Conservation (phyloP, 2,113 vertebrate genomes). For the Oncorhynchus clarkii region DNA sequence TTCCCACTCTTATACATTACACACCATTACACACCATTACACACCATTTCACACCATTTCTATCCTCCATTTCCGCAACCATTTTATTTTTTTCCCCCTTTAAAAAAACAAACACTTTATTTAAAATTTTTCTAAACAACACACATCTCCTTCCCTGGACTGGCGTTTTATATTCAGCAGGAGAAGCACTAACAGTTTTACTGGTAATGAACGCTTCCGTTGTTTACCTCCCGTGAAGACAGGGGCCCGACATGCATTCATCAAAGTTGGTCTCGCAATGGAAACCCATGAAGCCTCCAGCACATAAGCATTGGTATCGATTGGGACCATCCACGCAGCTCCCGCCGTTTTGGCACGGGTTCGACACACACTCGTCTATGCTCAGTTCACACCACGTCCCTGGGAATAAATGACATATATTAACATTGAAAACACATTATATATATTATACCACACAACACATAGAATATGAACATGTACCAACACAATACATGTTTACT, state of each 20-base stretch:
- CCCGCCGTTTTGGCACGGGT: conserved; percentile 75
- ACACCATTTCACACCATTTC: no score
- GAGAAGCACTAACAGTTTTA: conserved; percentile 23
- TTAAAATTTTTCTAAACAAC: background rate
- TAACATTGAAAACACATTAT: background rate
- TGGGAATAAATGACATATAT: conserved; percentile 46
- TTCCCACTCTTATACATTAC: no score
- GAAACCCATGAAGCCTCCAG: conserved; percentile 69
- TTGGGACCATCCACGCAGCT: conserved; percentile 67
- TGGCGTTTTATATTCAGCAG: conserved; percentile 37
- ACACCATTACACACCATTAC: no score
- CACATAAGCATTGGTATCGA: conserved; percentile 75
- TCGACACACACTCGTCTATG: conserved; percentile 74
- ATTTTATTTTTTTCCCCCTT: background rate
- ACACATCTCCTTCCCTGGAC: conserved; percentile 57
- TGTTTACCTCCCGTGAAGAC: conserved; percentile 80
- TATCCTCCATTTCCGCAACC: no score
- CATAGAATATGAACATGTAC: no score
- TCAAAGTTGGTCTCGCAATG: conserved; percentile 76
- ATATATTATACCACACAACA: background rate
- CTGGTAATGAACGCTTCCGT: conserved; percentile 18
- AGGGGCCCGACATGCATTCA: conserved; percentile 78
- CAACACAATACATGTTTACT: no score
- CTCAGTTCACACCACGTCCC: conserved; percentile 73
- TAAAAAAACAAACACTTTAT: no score